Conservation (phyloP, 92 coral and sea anemone genomes). For the Pocillopora meandrina region DNA sequence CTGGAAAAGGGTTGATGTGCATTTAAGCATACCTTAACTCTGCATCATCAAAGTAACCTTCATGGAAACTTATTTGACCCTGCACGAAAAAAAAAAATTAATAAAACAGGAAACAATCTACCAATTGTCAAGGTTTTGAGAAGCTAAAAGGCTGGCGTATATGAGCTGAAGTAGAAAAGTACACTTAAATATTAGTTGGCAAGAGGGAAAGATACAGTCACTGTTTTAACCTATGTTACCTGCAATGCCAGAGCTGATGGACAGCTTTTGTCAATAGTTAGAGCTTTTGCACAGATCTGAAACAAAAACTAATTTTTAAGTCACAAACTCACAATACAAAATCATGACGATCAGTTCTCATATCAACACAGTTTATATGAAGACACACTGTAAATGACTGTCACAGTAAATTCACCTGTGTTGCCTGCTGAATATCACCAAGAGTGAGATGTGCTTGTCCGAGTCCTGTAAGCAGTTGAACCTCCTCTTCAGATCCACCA, state of each 20-base stretch:
- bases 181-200: too few relatives aligned
- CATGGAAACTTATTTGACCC: conserved; percentile 79
- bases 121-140: neutral
- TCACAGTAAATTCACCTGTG: conserved; percentile 46
- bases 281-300: conserved; percentile 65
- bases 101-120: neutral
- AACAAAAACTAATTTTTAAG: neutral
- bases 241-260: conserved; percentile 75
- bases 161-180: too few relatives aligned
- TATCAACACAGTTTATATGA: neutral
- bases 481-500: conserved; percentile 8
- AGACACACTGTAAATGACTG: neutral
- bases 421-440: conserved; percentile 69
- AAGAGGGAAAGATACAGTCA: neutral
- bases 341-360: neutral
- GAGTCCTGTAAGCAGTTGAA: conserved; percentile 69
- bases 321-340: neutral
- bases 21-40: conserved; percentile 69
- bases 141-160: too few relatives aligned
- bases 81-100: neutral
- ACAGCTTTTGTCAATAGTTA: conserved; percentile 41
- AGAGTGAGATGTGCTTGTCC: conserved; percentile 67
- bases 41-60: conserved; percentile 84
- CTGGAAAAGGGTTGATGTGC: too few relatives aligned
- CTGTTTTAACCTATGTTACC: conserved; percentile 29